Evolutionary conservation across 1,140 invertebrate species (phyloP).

Genomic region (Caerostris darwini): DNA sequence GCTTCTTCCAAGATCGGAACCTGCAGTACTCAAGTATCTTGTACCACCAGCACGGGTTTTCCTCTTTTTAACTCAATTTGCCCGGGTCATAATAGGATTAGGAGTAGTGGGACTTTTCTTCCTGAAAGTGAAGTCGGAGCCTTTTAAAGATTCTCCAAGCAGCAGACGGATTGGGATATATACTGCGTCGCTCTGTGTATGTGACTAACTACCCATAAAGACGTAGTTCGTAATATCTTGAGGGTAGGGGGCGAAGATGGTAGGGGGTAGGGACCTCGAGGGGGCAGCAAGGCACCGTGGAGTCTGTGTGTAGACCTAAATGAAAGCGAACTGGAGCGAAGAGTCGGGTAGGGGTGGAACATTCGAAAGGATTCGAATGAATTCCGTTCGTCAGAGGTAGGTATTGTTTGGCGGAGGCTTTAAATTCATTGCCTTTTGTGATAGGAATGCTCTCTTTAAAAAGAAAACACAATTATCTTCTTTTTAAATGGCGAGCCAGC

Average conservation of each 20-base stretch:
- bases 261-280: neutral
- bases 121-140: neutral
- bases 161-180: neutral
- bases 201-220: constrained; percentile 63
- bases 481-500: neutral
- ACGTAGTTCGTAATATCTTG: neutral
- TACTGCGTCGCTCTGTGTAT: neutral
- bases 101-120: constrained; percentile 45
- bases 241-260: neutral
- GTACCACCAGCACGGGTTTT: neutral
- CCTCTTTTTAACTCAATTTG: constrained; percentile 55
- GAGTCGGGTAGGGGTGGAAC: neutral
- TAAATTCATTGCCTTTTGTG: neutral
- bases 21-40: neutral
- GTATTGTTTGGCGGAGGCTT: constrained; percentile 2
- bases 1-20: neutral
- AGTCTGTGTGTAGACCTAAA: neutral
- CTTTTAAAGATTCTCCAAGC: constrained; percentile 40
- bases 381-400: neutral
- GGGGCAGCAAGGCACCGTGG: neutral
- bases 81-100: constrained; percentile 42
- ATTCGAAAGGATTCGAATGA: constrained; percentile 13
- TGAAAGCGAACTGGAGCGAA: neutral
- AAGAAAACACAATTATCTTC: neutral
- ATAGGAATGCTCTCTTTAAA: neutral